Evolutionary conservation across 2,113 vertebrate species (phyloP).

Genomic region (Myrmecophaga tridactyla): DNA sequence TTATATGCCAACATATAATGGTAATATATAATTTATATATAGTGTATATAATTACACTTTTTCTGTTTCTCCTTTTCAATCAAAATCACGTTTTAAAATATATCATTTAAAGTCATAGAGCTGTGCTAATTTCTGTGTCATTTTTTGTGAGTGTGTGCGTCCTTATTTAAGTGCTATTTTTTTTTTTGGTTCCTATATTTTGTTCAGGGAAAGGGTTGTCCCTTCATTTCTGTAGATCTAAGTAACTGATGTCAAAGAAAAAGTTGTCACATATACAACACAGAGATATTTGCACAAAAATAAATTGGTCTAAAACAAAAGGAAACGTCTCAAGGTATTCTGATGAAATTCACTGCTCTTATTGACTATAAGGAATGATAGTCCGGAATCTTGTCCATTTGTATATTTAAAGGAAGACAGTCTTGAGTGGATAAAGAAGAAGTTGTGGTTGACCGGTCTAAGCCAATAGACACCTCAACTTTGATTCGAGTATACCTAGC

Average conservation of each 20-base stretch:
- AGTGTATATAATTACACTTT: not conserved
- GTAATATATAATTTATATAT: too few relatives aligned
- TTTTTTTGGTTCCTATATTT: not conserved
- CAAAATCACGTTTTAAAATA: conserved; percentile 25
- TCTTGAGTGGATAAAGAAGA: not conserved
- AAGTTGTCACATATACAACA: not conserved
- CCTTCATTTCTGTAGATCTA: not conserved
- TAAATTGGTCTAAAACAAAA: not conserved
- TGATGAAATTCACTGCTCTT: not conserved
- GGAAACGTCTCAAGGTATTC: not conserved
- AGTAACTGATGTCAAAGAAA: not conserved
- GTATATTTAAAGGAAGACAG: not conserved
- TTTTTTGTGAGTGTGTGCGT: too few relatives aligned
- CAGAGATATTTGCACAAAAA: not conserved
- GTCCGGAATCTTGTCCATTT: not conserved
- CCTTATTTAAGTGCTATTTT: not conserved
- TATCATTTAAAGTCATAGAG: not conserved
- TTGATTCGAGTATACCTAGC: not conserved
- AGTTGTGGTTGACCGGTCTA: not conserved
- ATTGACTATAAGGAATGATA: not conserved
- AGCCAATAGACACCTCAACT: not conserved
- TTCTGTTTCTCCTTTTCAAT: not conserved
- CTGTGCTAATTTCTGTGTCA: not conserved
- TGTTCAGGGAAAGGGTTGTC: not conserved
- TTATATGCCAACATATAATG: too few relatives aligned